These are phyloP conservation scores for Dendrolimus punctatus DNA, from an alignment of 1,140 invertebrate genomes.

Conservation along the genomic window DNA sequence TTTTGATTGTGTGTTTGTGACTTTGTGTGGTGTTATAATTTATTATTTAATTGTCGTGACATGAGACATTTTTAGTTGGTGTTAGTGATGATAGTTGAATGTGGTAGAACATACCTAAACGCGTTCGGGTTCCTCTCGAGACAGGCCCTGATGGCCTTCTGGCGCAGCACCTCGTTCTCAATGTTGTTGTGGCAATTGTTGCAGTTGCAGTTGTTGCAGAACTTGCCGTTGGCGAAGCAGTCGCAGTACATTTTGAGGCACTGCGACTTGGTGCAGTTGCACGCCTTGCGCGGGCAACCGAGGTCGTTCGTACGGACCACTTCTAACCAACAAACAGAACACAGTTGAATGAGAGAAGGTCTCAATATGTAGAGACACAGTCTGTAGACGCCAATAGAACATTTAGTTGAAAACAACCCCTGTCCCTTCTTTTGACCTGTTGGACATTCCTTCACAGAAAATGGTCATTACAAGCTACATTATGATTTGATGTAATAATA, in stretches of 20 bases:
- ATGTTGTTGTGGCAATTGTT: conserved; percentile 98
- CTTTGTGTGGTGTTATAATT: no score
- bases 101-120: conserved; percentile 53
- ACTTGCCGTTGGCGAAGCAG: conserved; percentile 99
- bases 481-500: no score
- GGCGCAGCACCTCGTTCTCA: conserved; percentile 95
- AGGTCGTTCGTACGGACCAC: conserved; percentile 22
- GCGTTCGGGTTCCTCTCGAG: conserved; percentile 91
- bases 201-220: conserved; percentile 98
- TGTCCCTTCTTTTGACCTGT: no score
- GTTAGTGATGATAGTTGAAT: no score
- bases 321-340: conserved; percentile 1
- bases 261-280: conserved; percentile 99
- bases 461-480: no score
- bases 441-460: no score
- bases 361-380: no score
- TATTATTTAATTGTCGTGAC: no score
- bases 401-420: no score
- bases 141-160: conserved; percentile 93
- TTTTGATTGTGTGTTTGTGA: no score
- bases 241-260: conserved; percentile 99
- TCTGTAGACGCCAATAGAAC: background rate
- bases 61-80: no score
- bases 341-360: background rate
- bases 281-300: conserved; percentile 87